Evolutionary conservation across 2,888 invertebrate species (phyloP).

Genomic region (Chrysodeixis includens): DNA sequence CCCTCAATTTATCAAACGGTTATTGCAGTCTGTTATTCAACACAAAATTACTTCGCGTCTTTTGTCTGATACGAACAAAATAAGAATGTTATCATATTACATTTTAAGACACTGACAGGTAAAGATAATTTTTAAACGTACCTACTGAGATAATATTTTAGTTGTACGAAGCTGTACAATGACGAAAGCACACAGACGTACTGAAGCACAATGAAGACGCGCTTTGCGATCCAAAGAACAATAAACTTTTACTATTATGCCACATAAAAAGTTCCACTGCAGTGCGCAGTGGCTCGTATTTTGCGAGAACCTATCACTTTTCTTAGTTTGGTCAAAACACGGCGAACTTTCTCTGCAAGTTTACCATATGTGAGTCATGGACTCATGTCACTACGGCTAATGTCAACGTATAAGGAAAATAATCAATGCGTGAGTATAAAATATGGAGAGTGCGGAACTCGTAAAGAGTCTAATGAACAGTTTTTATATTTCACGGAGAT

Average conservation of each 20-base stretch:
- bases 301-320: slow-evolving; percentile 68
- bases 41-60: not conserved
- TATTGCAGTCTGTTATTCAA: not conserved
- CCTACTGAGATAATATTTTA: slow-evolving; percentile 16
- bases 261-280: slow-evolving; percentile 67
- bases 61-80: not conserved
- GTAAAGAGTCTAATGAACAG: not conserved
- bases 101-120: slow-evolving; percentile 1
- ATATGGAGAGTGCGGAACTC: slow-evolving; percentile 8
- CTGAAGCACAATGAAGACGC: slow-evolving; percentile 58
- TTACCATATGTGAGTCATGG: slow-evolving; percentile 51
- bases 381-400: slow-evolving; percentile 42
- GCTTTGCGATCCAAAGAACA: slow-evolving; percentile 57
- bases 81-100: slow-evolving; percentile 1
- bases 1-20: slow-evolving; percentile 3
- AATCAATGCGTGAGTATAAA: slow-evolving; percentile 17
- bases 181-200: slow-evolving; percentile 53
- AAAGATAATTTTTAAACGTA: slow-evolving; percentile 6
- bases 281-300: slow-evolving; percentile 53
- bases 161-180: slow-evolving; percentile 25
- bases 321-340: slow-evolving; percentile 67
- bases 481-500: no score
- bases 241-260: slow-evolving; percentile 63
- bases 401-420: slow-evolving; percentile 28
- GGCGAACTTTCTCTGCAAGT: slow-evolving; percentile 69